Conservation (phyloP, 2,113 vertebrate genomes). For the Elaphurus davidianus region DNA sequence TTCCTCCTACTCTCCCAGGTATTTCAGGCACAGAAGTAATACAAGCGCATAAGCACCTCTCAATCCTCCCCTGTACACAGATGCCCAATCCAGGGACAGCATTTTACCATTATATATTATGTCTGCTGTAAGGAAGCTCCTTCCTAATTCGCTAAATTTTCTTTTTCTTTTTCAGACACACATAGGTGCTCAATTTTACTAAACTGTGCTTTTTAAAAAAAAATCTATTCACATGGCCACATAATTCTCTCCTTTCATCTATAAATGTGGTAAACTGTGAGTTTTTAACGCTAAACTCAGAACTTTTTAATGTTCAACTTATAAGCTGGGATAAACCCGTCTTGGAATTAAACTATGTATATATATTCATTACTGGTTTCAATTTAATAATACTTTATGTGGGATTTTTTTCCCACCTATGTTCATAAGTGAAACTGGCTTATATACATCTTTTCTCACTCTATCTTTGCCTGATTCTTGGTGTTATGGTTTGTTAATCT, state of each 20-base stretch:
- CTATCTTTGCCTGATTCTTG: not conserved
- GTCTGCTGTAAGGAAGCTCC: not conserved
- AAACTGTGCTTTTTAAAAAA: not conserved
- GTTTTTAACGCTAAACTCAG: not conserved
- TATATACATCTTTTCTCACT: not conserved
- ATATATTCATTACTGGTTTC: not conserved
- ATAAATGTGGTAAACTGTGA: not conserved
- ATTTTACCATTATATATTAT: not conserved
- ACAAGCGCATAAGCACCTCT: not conserved
- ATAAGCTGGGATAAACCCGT: not conserved
- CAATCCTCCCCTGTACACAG: not conserved
- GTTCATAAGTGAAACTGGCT: not conserved
- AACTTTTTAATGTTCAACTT: not conserved
- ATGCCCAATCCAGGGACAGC: not conserved
- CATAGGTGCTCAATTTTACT: not conserved
- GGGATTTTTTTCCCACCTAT: not conserved
- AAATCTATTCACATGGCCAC: not conserved
- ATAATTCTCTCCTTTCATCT: not conserved
- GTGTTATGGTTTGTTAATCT: not conserved
- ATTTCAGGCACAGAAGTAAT: not conserved
- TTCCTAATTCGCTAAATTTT: not conserved
- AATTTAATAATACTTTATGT: not conserved
- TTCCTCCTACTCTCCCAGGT: not conserved
- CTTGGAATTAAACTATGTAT: not conserved
- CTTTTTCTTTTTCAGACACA: not conserved